These are phyloP conservation scores for Tetrapedia diversipes DNA, from an alignment of 2,888 invertebrate genomes.

Conservation along the genomic window DNA sequence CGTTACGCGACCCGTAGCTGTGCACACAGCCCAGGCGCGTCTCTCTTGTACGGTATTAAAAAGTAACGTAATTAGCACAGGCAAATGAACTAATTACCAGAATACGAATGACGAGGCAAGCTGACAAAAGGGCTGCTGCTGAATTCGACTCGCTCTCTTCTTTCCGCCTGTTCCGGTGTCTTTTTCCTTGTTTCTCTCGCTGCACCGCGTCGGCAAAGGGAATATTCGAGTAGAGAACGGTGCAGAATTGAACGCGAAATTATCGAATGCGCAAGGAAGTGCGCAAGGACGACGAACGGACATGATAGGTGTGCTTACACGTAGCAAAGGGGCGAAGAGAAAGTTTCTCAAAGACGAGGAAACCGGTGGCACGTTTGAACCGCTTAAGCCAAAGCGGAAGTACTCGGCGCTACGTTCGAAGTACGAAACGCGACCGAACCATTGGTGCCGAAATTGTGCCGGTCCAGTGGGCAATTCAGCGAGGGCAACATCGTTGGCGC, in stretches of 20 bases:
- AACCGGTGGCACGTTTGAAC: no score
- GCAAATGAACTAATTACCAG: conserved; percentile 82
- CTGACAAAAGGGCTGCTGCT: conserved; percentile 73
- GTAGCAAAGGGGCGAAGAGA: no score
- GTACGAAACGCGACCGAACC: background rate
- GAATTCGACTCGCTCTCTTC: conserved; percentile 46
- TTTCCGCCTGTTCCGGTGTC: conserved; percentile 35
- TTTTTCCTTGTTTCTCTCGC: conserved; percentile 32
- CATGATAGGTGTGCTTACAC: no score
- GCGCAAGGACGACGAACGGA: no score
- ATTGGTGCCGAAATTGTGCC: background rate
- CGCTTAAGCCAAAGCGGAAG: no score
- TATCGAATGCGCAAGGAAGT: no score
- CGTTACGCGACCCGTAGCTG: conserved; percentile 20
- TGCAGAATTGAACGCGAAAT: background rate
- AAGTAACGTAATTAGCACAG: conserved; percentile 79
- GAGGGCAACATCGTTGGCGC: background rate
- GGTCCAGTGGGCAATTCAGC: background rate
- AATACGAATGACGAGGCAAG: conserved; percentile 74
- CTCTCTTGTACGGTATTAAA: conserved; percentile 69
- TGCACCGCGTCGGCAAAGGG: conserved; percentile 1
- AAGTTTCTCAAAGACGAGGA: no score
- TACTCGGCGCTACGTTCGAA: no score
- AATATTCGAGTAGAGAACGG: background rate
- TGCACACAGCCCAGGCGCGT: conserved; percentile 24